Conservation (phyloP, 2,113 vertebrate genomes). For the Stomatorhinus ivindoensis region DNA sequence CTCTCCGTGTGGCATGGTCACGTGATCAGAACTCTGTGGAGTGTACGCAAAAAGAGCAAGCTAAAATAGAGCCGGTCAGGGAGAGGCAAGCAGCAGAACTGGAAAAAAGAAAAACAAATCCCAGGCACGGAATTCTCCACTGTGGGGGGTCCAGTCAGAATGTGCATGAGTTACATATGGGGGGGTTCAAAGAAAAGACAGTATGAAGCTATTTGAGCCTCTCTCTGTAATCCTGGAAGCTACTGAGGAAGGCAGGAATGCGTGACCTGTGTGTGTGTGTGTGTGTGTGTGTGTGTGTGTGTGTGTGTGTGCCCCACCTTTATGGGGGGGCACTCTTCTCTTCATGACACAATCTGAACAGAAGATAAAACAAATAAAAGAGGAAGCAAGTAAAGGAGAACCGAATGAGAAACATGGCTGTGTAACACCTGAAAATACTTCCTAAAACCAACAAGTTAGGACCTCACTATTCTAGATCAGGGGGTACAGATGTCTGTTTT, state of each 20-base stretch:
- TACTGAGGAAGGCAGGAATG: not conserved
- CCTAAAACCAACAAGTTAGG: not conserved
- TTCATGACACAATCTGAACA: not conserved
- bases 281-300: not conserved
- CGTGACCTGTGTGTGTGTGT: not conserved
- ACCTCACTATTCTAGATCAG: not conserved
- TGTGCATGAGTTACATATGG: not conserved
- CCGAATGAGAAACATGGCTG: not conserved
- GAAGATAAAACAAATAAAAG: not conserved
- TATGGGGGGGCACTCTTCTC: not conserved
- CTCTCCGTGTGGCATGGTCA: conserved; percentile 27
- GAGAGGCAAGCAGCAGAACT: not conserved
- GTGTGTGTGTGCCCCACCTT: not conserved
- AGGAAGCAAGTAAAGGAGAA: not conserved
- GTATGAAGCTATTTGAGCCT: not conserved
- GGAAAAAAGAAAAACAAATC: not conserved
- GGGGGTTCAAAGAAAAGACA: not conserved
- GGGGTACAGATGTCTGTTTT: not conserved
- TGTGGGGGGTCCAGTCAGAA: not conserved
- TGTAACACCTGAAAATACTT: not conserved
- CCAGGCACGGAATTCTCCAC: not conserved
- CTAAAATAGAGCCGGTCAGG: conserved; percentile 44
- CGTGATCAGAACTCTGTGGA: conserved; percentile 38
- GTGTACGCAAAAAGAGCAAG: conserved; percentile 49
- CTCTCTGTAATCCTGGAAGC: not conserved